Evolutionary conservation across 2,888 invertebrate species (phyloP).

Genomic region (Trisateles emortualis): DNA sequence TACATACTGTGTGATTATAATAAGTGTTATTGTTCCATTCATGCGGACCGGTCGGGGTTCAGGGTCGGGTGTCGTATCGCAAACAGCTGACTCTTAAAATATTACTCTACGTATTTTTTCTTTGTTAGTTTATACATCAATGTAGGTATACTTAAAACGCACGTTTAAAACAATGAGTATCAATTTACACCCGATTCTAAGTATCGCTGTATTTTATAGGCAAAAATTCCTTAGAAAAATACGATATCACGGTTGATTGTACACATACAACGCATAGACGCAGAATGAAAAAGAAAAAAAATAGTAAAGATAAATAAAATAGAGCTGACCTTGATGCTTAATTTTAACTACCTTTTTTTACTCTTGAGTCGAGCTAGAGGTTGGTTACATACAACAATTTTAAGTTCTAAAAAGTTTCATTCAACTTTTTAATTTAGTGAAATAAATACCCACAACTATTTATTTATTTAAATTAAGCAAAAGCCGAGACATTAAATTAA

Average conservation of each 20-base stretch:
- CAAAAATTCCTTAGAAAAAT: conserved; percentile 16
- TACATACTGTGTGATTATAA: conserved; percentile 57
- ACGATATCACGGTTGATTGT: not conserved
- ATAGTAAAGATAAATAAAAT: not conserved
- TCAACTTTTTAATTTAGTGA: too few species aligned
- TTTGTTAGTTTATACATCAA: conserved; percentile 11
- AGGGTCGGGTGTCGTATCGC: conserved; percentile 65
- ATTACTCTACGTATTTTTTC: conserved; percentile 29
- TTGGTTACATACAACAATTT: too few species aligned
- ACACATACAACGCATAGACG: conserved; percentile 1
- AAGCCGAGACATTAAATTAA: too few species aligned
- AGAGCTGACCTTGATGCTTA: conserved; percentile 1
- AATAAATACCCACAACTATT: too few species aligned
- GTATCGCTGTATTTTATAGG: conserved; percentile 1
- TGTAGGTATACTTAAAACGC: conserved; percentile 25
- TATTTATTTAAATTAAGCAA: too few species aligned
- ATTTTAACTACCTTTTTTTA: conserved; percentile 2
- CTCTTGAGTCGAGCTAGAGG: too few species aligned
- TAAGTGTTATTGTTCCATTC: conserved; percentile 71
- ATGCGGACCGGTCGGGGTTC: conserved; percentile 62
- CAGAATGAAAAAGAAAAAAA: not conserved
- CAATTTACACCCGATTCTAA: conserved; percentile 28
- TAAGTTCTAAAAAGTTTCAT: too few species aligned
- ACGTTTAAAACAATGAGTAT: conserved; percentile 37
- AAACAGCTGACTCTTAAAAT: conserved; percentile 66